phyloP scores from a whole-genome alignment of 2,113 vertebrate genomes.

The Cavia aperea region DNA sequence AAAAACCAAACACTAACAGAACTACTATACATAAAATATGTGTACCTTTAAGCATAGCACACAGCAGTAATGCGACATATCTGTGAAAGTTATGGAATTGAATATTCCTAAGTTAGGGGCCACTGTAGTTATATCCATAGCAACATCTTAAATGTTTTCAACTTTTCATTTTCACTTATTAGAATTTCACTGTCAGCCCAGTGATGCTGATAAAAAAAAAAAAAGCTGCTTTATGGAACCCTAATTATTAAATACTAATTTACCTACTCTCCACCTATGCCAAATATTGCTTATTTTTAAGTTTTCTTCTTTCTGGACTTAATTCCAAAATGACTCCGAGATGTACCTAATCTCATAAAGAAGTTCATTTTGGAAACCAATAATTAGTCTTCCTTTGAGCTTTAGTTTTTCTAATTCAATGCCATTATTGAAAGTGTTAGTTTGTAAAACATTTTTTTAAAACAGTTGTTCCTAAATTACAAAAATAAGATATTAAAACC shows the following conservation, averaged over 20 bases:
- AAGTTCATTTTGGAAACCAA: constrained; percentile 1
- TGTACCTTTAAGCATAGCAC: not conserved
- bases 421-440: not conserved
- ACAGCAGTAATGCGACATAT: not conserved
- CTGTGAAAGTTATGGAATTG: not conserved
- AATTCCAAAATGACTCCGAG: constrained; percentile 4
- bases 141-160: not conserved
- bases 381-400: not conserved
- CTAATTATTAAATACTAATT: not conserved
- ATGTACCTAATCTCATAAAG: not conserved
- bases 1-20: not conserved
- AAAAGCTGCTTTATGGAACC: not conserved
- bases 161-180: not conserved
- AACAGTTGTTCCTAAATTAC: not conserved
- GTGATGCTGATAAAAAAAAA: not conserved
- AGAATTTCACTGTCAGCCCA: not conserved
- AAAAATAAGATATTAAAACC: not conserved
- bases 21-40: not conserved
- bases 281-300: not conserved
- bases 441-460: not conserved
- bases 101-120: not conserved
- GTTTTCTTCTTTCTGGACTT: not conserved
- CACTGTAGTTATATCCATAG: not conserved
- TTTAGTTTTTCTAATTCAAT: not conserved
- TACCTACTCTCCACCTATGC: not conserved